A percentile compares a stretch with the other conserved stretches of the same genome.
Evolutionary conservation across 2,113 vertebrate species (phyloP).

Genomic region (Callochromis pleurospilus): DNA sequence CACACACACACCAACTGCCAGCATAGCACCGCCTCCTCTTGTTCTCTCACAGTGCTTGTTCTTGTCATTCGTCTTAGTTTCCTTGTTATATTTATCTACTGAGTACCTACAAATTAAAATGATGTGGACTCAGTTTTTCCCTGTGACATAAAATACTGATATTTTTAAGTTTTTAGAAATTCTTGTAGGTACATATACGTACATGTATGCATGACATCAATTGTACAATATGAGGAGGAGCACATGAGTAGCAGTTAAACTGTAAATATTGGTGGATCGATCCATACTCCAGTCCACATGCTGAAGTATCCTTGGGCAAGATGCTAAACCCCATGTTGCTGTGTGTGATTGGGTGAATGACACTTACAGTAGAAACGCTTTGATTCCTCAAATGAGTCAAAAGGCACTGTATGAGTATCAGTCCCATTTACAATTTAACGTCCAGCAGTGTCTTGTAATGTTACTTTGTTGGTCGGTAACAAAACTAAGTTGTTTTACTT

Average conservation of each 20-base stretch:
- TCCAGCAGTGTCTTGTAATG: background rate
- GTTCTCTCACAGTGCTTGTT: background rate
- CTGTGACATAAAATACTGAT: background rate
- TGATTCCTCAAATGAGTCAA: background rate
- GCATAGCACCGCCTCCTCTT: background rate
- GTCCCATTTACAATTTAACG: background rate
- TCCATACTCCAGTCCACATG: background rate
- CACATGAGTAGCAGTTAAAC: background rate
- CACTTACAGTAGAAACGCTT: background rate
- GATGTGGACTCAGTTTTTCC: background rate
- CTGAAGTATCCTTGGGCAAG: background rate
- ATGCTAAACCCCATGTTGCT: background rate
- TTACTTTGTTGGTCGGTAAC: background rate
- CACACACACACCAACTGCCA: background rate
- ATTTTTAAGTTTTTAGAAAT: background rate
- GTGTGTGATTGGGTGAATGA: background rate
- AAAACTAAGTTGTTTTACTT: background rate
- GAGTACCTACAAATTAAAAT: background rate
- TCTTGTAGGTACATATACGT: background rate
- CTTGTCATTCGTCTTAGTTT: background rate
- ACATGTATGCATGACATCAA: background rate
- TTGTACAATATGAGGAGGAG: background rate
- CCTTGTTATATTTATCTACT: background rate
- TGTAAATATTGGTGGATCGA: background rate
- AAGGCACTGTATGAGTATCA: background rate